Base-by-base conservation (phyloP, 2,113 vertebrate species). In the Takifugu bimaculatus region DNA sequence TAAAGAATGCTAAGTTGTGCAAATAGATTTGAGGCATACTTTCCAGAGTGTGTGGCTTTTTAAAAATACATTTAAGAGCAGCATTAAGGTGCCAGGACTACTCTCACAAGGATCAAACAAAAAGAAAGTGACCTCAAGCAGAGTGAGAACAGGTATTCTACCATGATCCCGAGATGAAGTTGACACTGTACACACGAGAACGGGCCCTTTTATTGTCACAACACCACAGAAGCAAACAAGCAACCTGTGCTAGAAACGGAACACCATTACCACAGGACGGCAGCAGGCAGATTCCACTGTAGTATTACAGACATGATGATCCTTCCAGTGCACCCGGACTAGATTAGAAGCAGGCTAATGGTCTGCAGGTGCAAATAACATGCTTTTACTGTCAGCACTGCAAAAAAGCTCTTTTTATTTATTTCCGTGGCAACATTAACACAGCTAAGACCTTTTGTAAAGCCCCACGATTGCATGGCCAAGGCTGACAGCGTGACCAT, bases 141-240 rank as follows among this genome's bases (percentile, higher is more conserved):
- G 32, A 49, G 53, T 0, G 44, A 57, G 20, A 60, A 14, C 12
- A 64, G 59, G 50, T 44, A 47, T 47, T 57, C 52, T 50, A 25
- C 43, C 13, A 3, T 3, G 6, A 47, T 50, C 28, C 43, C 44
- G 28, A 55, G 35, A 66, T 42, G 28, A 78, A 56, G 79, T 88
- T 88, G 79, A 77, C 64, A 82, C 66, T 87, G 64, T 77, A 81
- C 15, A 85, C 83, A 85, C 45, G 58, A 55, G 64, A 74, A 59
- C 73, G 57, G 50, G n/a, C 12, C 57, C 45, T 61, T 53, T 47
- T 86, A 80, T 86, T 86, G 74, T 77, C 69, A 80, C 65, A 87
- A 88, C 82, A 88, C 60, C 48, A 59, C 59, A 26, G 26, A 71
- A 59, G 73, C 76, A 74, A 82, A 70, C 76, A 74, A 57, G 74